Conservation (phyloP, 2,888 invertebrate species). For the Andrena praecox region DNA sequence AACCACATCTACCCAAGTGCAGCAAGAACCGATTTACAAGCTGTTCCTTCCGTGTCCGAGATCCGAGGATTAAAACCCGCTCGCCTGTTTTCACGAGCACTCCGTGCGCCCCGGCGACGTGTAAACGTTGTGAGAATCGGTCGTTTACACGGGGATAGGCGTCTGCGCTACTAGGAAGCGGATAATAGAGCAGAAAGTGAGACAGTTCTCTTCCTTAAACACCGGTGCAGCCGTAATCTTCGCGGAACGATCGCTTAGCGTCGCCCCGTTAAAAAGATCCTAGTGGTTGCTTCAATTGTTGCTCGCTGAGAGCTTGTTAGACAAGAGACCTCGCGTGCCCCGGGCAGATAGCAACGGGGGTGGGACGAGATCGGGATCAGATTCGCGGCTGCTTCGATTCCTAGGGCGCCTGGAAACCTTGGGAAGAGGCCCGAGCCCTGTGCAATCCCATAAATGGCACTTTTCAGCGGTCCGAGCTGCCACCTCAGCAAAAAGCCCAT, state of each 20-base stretch:
- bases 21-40: too few relatives aligned
- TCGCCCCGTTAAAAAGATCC: constrained; percentile 32
- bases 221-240: constrained; percentile 36
- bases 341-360: not conserved
- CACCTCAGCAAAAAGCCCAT: too few relatives aligned
- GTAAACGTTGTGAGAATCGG: constrained; percentile 64
- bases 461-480: too few relatives aligned
- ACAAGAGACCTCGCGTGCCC: not conserved
- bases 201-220: constrained; percentile 63
- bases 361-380: not conserved
- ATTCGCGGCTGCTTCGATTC: not conserved
- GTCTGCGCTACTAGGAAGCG: constrained; percentile 52
- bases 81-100: constrained; percentile 25
- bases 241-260: constrained; percentile 55
- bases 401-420: not conserved
- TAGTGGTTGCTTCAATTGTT: constrained; percentile 23
- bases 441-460: not conserved
- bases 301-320: constrained; percentile 3
- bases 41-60: too few relatives aligned
- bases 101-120: not conserved
- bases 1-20: too few relatives aligned
- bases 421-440: not conserved
- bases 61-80: constrained; percentile 1
- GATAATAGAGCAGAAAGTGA: constrained; percentile 71
- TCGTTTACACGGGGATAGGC: constrained; percentile 35